Percentiles rank a stretch among this genome's conserved stretches.
Conservation (phyloP, 2,797 vertebrate species). For the Squalus acanthias region DNA sequence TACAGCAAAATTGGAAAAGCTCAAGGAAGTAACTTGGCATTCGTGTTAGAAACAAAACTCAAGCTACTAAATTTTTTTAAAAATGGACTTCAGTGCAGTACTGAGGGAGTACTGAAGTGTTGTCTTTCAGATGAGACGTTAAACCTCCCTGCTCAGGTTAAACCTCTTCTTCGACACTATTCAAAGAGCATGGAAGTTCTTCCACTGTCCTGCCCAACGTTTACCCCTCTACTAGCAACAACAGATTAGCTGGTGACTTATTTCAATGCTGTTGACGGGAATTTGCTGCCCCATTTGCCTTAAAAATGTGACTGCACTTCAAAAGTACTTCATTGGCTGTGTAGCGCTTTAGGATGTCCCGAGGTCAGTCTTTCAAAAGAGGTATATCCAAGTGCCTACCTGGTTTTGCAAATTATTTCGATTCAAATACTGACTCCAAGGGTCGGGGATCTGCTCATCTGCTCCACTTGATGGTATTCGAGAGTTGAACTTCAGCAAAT, state of each 20-base stretch:
- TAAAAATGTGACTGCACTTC: background rate
- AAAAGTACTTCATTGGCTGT: background rate
- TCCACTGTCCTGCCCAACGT: background rate
- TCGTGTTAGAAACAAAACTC: background rate
- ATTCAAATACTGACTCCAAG: constrained; percentile 96
- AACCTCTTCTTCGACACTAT: background rate
- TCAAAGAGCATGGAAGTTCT: background rate
- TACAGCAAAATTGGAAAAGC: background rate
- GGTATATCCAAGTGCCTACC: constrained; percentile 53
- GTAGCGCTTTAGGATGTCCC: background rate
- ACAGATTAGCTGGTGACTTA: background rate
- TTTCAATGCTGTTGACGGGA: background rate
- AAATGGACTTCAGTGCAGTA: background rate
- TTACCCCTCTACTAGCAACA: background rate
- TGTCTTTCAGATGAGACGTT: background rate
- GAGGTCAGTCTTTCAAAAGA: background rate
- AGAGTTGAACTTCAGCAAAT: constrained; percentile 94
- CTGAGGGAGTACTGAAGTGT: background rate
- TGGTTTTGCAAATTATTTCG: constrained; percentile 75
- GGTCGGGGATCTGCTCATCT: constrained; percentile 94
- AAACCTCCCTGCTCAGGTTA: background rate
- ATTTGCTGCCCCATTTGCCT: background rate
- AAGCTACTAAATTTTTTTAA: background rate
- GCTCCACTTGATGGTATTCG: constrained; percentile 65
- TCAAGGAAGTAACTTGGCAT: background rate